phyloP scores from a whole-genome alignment of 2,113 vertebrate genomes.

The Sylvietta virens region DNA sequence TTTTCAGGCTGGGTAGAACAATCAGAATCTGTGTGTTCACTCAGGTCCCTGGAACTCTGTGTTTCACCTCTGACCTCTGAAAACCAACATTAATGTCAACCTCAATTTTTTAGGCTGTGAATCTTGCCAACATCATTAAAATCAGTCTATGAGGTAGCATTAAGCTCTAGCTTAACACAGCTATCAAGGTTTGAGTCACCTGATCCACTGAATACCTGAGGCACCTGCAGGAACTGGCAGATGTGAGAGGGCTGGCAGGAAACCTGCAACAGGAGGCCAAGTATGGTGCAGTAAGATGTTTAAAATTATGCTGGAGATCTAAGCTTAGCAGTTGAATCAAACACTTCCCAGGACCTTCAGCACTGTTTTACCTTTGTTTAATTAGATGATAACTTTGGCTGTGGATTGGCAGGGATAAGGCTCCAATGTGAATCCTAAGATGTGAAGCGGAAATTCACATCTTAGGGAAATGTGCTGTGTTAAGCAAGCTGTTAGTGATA shows the following conservation, averaged over 20 bases:
- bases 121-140: not conserved
- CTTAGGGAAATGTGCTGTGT: not conserved
- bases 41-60: not conserved
- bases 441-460: not conserved
- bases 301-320: not conserved
- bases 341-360: not conserved
- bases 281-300: not conserved
- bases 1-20: not conserved
- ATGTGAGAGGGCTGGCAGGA: not conserved
- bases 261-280: not conserved
- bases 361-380: constrained; percentile 14
- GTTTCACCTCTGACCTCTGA: not conserved
- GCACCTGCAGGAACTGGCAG: not conserved
- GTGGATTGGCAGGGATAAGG: not conserved
- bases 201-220: not conserved
- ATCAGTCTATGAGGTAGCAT: not conserved
- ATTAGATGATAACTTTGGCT: not conserved
- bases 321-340: not conserved
- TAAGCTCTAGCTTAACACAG: not conserved
- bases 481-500: constrained; percentile 19
- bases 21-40: not conserved
- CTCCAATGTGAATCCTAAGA: too few relatives aligned
- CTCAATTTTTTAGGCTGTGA: not conserved
- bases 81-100: not conserved
- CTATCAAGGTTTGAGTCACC: not conserved